phyloP scores from a whole-genome alignment of 2,113 vertebrate genomes.

The Oryzias woworae region DNA sequence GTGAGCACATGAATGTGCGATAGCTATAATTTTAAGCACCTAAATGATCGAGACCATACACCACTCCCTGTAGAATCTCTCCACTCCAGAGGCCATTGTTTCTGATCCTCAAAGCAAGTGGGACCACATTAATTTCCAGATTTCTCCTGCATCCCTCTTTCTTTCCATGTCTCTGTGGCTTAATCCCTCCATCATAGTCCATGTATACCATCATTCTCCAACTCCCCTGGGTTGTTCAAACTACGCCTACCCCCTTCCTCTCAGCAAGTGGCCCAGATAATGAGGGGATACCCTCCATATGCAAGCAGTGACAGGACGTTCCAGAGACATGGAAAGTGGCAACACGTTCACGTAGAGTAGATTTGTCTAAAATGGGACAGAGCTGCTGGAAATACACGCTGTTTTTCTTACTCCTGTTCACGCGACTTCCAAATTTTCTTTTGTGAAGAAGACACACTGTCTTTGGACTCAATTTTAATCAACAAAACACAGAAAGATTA shows the following conservation, averaged over 20 bases:
- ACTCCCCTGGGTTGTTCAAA: conserved; percentile 68
- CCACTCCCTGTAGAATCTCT: conserved; percentile 48
- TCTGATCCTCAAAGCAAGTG: conserved; percentile 63
- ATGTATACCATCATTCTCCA: conserved; percentile 66
- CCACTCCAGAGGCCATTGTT: conserved; percentile 57
- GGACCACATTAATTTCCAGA: conserved; percentile 73
- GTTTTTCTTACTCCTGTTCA: neutral
- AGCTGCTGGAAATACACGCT: conserved; percentile 2
- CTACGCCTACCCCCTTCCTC: conserved; percentile 54
- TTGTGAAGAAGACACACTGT: neutral
- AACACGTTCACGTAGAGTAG: conserved; percentile 6
- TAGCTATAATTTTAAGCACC: conserved; percentile 78
- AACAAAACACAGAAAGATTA: neutral
- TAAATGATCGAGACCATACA: conserved; percentile 69
- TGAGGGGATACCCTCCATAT: conserved; percentile 76
- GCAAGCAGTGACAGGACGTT: conserved; percentile 57
- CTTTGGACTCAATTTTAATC: conserved; percentile 10
- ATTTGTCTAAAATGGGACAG: conserved; percentile 15
- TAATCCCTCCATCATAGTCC: conserved; percentile 78
- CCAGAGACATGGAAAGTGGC: conserved; percentile 22
- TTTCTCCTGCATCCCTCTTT: conserved; percentile 40
- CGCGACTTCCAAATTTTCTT: neutral
- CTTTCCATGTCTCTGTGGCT: conserved; percentile 41
- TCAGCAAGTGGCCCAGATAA: conserved; percentile 75
- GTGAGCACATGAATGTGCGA: conserved; percentile 25